Evolutionary conservation across 2,797 vertebrate genomes (phyloP).

Genomic region (Thaleichthys pacificus): DNA sequence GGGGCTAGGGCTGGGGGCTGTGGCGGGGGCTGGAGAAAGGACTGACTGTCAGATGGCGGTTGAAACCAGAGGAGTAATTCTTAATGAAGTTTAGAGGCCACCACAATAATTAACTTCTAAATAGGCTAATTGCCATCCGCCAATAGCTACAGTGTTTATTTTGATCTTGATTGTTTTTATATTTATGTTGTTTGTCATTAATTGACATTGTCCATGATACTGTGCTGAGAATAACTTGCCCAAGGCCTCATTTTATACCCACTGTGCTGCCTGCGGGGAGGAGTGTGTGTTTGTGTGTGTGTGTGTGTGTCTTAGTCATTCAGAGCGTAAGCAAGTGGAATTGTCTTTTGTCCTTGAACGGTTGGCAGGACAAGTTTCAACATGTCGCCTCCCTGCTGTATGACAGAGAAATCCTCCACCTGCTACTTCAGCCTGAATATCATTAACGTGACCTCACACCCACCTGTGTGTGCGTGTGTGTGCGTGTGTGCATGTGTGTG

Average conservation of each 20-base stretch:
- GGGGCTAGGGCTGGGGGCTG: constrained; percentile 22
- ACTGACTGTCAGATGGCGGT: constrained; percentile 21
- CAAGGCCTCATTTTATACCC: constrained; percentile 30
- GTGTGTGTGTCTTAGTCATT: constrained; percentile 38
- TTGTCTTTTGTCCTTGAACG: constrained; percentile 60
- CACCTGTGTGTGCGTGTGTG: not conserved
- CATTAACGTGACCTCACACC: constrained; percentile 2
- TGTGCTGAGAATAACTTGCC: constrained; percentile 27
- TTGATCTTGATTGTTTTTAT: constrained; percentile 41
- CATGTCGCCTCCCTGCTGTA: constrained; percentile 49
- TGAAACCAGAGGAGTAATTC: constrained; percentile 36
- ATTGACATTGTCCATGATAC: constrained; percentile 38
- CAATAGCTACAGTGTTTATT: constrained; percentile 48
- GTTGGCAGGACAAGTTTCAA: constrained; percentile 57
- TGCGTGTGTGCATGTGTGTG: not conserved
- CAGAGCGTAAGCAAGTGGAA: constrained; percentile 42
- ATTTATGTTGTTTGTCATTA: constrained; percentile 23
- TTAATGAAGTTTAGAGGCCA: constrained; percentile 55
- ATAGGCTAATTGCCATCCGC: constrained; percentile 61
- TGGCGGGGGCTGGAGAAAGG: constrained; percentile 8
- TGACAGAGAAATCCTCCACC: constrained; percentile 26
- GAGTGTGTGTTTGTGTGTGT: constrained; percentile 42
- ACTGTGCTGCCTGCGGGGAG: constrained; percentile 49
- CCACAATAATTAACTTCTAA: constrained; percentile 59
- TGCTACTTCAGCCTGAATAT: constrained; percentile 24